These are phyloP conservation scores for Nephila pilipes DNA, from an alignment of 1,140 invertebrate genomes.

Conservation along the genomic window DNA sequence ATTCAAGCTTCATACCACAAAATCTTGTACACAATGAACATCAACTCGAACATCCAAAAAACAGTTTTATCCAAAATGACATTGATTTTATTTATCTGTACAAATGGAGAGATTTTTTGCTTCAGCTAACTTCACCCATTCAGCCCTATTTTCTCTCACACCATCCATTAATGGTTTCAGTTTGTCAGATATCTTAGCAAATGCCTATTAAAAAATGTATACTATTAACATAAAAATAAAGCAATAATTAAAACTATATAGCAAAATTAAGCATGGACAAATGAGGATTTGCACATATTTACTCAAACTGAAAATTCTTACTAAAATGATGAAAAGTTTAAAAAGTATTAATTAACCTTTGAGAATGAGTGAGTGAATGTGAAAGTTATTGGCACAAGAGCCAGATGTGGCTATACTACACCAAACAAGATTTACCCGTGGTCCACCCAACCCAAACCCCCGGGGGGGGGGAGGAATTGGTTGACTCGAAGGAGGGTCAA, in stretches of 20 bases:
- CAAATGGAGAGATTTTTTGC: background rate
- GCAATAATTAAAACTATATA: background rate
- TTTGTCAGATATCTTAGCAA: constrained; percentile 89
- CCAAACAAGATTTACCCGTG: too few species aligned
- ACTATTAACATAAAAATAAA: background rate
- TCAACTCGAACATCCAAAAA: background rate
- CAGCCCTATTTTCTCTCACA: constrained; percentile 89
- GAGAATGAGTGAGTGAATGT: too few species aligned
- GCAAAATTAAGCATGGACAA: too few species aligned
- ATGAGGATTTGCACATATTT: background rate
- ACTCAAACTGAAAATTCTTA: background rate
- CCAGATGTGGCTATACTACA: too few species aligned
- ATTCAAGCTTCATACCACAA: background rate
- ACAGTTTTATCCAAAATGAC: background rate
- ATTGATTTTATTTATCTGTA: background rate
- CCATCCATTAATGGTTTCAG: constrained; percentile 91
- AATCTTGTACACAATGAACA: background rate
- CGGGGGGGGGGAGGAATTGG: too few species aligned
- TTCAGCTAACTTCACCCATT: constrained; percentile 89
- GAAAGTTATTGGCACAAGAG: too few species aligned
- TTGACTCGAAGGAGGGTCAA: too few species aligned
- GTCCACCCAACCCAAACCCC: too few species aligned
- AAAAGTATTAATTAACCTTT: background rate
- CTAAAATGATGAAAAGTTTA: background rate
- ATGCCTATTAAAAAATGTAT: constrained; percentile 86